These are phyloP conservation scores for Sialis fuliginosa DNA, from an alignment of 2,888 invertebrate species.

Conservation along the genomic window DNA sequence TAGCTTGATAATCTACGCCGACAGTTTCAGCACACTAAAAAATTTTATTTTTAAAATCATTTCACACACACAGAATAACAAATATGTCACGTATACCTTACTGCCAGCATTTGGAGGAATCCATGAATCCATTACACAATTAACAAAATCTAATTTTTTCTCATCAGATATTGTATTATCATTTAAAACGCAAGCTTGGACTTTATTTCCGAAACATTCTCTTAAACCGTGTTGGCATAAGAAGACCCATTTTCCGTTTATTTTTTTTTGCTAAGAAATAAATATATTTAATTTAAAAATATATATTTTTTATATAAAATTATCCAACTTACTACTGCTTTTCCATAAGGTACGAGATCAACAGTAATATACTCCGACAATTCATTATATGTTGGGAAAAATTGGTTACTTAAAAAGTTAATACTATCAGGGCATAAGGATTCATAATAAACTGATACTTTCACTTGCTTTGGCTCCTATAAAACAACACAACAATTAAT, in stretches of 20 bases:
- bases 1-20: constrained; percentile 13
- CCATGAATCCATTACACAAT: constrained; percentile 22
- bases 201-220: constrained; percentile 32
- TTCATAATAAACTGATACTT: constrained; percentile 32
- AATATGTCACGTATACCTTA: constrained; percentile 12
- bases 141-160: constrained; percentile 18
- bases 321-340: constrained; percentile 9
- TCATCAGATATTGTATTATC: constrained; percentile 16
- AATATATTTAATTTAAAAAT: background rate
- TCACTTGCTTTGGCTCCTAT: constrained; percentile 8
- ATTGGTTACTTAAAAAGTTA: constrained; percentile 24
- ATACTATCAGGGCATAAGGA: constrained; percentile 31
- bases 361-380: constrained; percentile 18
- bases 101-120: constrained; percentile 15
- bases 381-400: constrained; percentile 20
- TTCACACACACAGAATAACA: background rate
- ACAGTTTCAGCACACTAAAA: constrained; percentile 21
- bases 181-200: constrained; percentile 29
- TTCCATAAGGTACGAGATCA: constrained; percentile 14
- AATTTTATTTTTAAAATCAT: background rate
- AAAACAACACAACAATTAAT: no score
- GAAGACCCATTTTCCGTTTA: constrained; percentile 19
- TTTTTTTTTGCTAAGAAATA: constrained; percentile 7
- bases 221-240: constrained; percentile 30
- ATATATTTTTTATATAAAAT: background rate